These are phyloP conservation scores for Sphaeramia orbicularis DNA, from an alignment of 2,797 vertebrate species.

Conservation along the genomic window DNA sequence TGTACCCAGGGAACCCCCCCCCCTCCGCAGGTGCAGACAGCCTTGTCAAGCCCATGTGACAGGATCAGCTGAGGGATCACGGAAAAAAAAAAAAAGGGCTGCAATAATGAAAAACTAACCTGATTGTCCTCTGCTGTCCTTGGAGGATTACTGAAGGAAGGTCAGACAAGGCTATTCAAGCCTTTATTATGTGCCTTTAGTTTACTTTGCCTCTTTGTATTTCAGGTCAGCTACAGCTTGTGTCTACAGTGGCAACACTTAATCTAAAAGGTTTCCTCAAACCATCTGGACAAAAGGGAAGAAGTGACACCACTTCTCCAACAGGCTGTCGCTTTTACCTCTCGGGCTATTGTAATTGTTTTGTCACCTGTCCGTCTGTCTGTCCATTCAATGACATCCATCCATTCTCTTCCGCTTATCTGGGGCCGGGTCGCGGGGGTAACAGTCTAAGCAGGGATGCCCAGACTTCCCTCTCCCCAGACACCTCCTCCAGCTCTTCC, in stretches of 20 bases:
- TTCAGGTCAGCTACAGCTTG: constrained; percentile 32
- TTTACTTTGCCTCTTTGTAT: constrained; percentile 43
- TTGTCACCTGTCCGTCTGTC: too few relatives aligned
- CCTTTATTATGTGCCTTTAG: constrained; percentile 45
- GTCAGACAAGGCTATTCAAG: constrained; percentile 17
- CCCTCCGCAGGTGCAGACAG: constrained; percentile 61
- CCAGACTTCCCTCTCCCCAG: too few relatives aligned
- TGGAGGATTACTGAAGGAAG: constrained; percentile 33
- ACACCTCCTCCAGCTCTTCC: too few relatives aligned
- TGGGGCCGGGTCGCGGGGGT: too few relatives aligned
- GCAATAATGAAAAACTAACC: constrained; percentile 36
- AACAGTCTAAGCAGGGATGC: too few relatives aligned
- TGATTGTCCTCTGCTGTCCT: constrained; percentile 5
- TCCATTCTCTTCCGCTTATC: too few relatives aligned
- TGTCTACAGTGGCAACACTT: constrained; percentile 18
- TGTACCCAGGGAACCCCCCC: constrained; percentile 46
- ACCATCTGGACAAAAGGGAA: constrained; percentile 27
- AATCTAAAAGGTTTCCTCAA: constrained; percentile 19
- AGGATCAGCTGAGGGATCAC: constrained; percentile 20
- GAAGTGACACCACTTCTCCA: constrained; percentile 34
- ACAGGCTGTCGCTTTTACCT: constrained; percentile 36
- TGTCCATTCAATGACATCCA: too few relatives aligned
- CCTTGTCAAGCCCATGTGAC: constrained; percentile 49
- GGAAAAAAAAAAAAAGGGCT: constrained; percentile 21
- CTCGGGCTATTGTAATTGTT: too few relatives aligned